Percentiles rank a stretch among this genome's conserved stretches.
phyloP scores from a whole-genome alignment of 2,888 invertebrate species.

The Anthrax anthrax region DNA sequence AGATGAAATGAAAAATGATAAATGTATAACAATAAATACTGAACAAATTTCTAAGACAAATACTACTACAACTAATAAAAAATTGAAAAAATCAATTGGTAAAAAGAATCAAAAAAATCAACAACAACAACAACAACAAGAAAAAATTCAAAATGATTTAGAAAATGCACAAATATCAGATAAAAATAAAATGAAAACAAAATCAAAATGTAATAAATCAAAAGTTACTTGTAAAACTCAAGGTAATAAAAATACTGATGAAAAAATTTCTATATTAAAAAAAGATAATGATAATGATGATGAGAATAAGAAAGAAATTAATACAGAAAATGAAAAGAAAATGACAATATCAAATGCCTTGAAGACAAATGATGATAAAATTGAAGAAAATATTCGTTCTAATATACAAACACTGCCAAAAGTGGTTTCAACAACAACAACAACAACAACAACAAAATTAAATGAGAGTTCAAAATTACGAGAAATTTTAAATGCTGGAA shows the following conservation, averaged over 20 bases:
- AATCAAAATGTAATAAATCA: not conserved
- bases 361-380: no score
- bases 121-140: no score
- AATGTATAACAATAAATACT: no score
- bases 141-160: not conserved
- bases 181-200: not conserved
- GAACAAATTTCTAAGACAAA: no score
- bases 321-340: no score
- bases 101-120: not conserved
- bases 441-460: not conserved
- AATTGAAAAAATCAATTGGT: not conserved
- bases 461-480: no score
- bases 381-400: not conserved
- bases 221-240: not conserved
- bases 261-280: not conserved
- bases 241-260: not conserved
- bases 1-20: not conserved
- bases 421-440: not conserved
- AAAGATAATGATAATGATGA: no score
- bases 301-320: no score
- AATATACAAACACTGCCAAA: not conserved
- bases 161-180: not conserved
- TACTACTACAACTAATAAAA: no score
- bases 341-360: no score
- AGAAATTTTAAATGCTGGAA: no score